Base-by-base conservation (phyloP, 2,888 invertebrate species). In the Prosapia bicincta region DNA sequence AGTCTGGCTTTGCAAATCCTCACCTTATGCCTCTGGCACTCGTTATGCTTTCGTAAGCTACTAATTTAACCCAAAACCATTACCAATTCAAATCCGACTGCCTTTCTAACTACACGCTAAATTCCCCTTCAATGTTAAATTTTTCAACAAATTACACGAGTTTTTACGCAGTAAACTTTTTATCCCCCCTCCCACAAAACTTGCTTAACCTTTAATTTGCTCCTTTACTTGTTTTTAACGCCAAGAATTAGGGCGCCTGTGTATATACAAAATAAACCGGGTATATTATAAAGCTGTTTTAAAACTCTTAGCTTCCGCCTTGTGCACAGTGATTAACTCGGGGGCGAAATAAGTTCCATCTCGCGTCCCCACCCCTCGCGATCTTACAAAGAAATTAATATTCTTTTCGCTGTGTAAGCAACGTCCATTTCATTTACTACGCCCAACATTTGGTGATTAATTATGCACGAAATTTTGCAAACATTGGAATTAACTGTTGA, bases 111-210 rank as follows among this genome's bases (percentile, higher is more conserved):
- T 54, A 54, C n/a, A 54, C 20, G 20, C 20, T 20, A n/a, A n/a
- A n/a, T n/a, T 9, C 20, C 13, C 54, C 54, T 54, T n/a, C 54
- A 13, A 20, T 20, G 13, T 13, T 68, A 43, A 68, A 73, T 43
- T 32, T 73, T 68, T 26, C 67, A 73, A 43, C 25, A 38, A 73
- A 73, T 73, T 73, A 73, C 68, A 43, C 28, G 38, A 68, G 73
- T 73, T 73, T 73, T 73, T 73, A 38, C 43, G 68, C 69, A 30
- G 69, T 73, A 73, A 73, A 73, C 26, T 73, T 73, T 73, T 73
- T 43, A 73, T 73, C 68, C n/a, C 43, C 30, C 67, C 54, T 68
- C 68, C 66, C 68, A 43, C 68, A 43, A 67, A 73, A 67, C 38
- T 25, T 73, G 73, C 43, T 73, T 68, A 73, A 73, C 73, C 68